Base-by-base conservation (phyloP, 2,113 vertebrate species). In the Cynocephalus volans region DNA sequence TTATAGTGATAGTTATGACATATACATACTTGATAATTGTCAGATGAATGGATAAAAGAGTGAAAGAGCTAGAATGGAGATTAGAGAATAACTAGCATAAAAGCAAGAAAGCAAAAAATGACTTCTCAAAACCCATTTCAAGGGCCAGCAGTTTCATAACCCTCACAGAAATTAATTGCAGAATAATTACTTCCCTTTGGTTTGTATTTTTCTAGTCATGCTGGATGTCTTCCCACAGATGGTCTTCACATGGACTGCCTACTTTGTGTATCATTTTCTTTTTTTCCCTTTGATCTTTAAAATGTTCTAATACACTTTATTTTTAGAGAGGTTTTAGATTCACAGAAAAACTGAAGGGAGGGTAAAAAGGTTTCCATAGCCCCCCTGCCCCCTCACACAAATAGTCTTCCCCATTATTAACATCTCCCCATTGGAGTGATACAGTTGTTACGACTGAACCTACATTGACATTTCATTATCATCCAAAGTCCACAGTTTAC, bases 41-140 rank as follows among this genome's bases (percentile, higher is more conserved):
- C 65, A 72, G 24, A 72, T 65, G n/a, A 96, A 36, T 64, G 21
- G 24, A 21, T 67, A 90, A 85, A 85, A 56, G 15, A 33, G 73
- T 87, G 28, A 92, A 82, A 36, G 21, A 85, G 28, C 17, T 83
- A 70, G 45, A 80, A 81, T 69, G 6, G 14, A 26, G 56, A 72
- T n/a, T 85, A 33, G 17, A 52, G 19, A 36, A 70, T 45, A 88
- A 50, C 41, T 92, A 62, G 18, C 91, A 36, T 58, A 89, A 31
- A 93, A 73, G 1, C 62, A 88, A 89, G 56, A 85, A 50, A 80
- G 7, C 75, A 88, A 23, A 91, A 58, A 72, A 79, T 73, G n/a
- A 52, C 15, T 83, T 77, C 62, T 79, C 52, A 77, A 72, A 88
- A 84, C 21, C 84, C 56, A 18, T 73, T 95, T 95, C 52, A 65